Evolutionary conservation across 2,113 vertebrate species (phyloP).

Genomic region (Coreoperca whiteheadi): DNA sequence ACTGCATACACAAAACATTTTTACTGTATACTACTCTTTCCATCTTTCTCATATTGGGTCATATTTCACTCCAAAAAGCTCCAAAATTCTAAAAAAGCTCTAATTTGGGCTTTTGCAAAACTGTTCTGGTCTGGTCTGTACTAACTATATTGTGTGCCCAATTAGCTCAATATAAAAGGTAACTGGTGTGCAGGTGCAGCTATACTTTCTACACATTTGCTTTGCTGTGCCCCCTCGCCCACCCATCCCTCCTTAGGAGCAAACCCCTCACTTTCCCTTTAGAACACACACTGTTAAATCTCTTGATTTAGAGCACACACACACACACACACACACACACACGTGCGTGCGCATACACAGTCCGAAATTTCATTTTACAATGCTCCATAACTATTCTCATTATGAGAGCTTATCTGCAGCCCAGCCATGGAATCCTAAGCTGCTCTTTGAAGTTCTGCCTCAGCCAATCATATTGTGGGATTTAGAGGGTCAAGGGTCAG

Average conservation of each 20-base stretch:
- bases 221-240: slow-evolving; percentile 16
- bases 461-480: slow-evolving; percentile 61
- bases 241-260: slow-evolving; percentile 30
- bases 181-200: slow-evolving; percentile 21
- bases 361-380: slow-evolving; percentile 63
- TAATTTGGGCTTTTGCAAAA: not conserved
- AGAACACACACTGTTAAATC: slow-evolving; percentile 55
- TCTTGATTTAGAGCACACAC: slow-evolving; percentile 22
- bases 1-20: not conserved
- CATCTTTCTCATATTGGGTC: not conserved
- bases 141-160: not conserved
- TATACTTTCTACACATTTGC: slow-evolving; percentile 32
- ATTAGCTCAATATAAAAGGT: slow-evolving; percentile 40
- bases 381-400: slow-evolving; percentile 75
- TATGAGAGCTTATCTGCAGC: slow-evolving; percentile 75
- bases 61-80: not conserved
- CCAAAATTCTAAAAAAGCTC: too few species aligned
- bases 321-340: slow-evolving; percentile 1
- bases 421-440: slow-evolving; percentile 74
- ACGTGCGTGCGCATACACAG: slow-evolving; percentile 15
- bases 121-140: not conserved
- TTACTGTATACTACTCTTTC: not conserved
- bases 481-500: slow-evolving; percentile 67
- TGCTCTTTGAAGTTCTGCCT: slow-evolving; percentile 74
- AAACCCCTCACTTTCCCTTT: slow-evolving; percentile 30